These are phyloP conservation scores for Ornithoptera alexandrae DNA, from an alignment of 2,888 invertebrate species.

Conservation along the genomic window DNA sequence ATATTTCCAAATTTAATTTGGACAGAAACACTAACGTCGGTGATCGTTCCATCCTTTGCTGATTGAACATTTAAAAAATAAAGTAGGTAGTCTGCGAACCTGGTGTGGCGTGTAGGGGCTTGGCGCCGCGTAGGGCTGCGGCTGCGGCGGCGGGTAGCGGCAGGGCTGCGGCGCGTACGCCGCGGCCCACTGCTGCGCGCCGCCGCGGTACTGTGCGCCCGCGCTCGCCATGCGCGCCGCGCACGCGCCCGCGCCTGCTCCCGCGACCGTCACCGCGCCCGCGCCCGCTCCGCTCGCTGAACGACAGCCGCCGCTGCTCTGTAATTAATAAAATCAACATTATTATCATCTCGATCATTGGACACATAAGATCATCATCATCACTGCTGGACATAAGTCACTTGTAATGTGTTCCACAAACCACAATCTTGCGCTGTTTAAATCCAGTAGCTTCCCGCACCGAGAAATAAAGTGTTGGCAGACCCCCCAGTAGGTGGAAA, in stretches of 20 bases:
- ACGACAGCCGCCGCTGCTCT: constrained; percentile 74
- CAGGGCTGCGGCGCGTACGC: constrained; percentile 76
- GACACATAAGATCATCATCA: no score
- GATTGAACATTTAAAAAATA: no score
- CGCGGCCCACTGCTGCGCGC: constrained; percentile 75
- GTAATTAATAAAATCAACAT: constrained; percentile 37
- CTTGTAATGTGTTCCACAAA: no score
- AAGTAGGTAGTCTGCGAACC: constrained; percentile 42
- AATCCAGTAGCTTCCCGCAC: no score
- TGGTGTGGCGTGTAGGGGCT: constrained; percentile 73
- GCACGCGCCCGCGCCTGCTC: constrained; percentile 74
- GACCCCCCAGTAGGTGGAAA: no score
- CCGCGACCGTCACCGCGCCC: constrained; percentile 60
- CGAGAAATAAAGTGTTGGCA: no score
- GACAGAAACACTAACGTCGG: no score
- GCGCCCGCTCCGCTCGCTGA: constrained; percentile 63
- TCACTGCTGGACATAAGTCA: no score
- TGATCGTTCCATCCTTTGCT: no score
- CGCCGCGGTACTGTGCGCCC: constrained; percentile 76
- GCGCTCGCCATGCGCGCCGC: constrained; percentile 79
- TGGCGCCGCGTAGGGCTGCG: constrained; percentile 52
- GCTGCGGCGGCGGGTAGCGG: constrained; percentile 77
- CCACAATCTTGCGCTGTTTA: no score
- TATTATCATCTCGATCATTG: background rate
- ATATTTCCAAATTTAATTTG: no score